These are phyloP conservation scores for Bradypus variegatus DNA, from an alignment of 2,797 vertebrate species.

Conservation along the genomic window DNA sequence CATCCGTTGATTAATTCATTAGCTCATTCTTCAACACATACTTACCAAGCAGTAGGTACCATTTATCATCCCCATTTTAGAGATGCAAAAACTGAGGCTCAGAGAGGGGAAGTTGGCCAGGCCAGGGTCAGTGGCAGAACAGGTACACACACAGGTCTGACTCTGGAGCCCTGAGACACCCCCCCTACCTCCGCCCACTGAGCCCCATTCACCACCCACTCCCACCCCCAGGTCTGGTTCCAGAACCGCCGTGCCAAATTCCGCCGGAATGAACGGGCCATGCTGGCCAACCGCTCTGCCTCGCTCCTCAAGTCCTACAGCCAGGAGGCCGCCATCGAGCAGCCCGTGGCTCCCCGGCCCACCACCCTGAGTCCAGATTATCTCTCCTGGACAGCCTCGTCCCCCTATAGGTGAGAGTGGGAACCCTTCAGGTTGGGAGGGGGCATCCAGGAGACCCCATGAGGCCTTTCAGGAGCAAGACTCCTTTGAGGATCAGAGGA, in stretches of 20 bases:
- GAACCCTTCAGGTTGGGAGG: rapidly evolving
- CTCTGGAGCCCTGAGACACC: not conserved
- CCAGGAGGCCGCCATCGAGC: slow-evolving; percentile 78
- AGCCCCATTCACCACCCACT: rapidly evolving
- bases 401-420: slow-evolving; percentile 75
- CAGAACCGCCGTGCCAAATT: slow-evolving; percentile 84
- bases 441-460: rapidly evolving
- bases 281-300: slow-evolving; percentile 77
- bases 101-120: not conserved
- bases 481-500: not conserved
- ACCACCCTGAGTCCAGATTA: slow-evolving; percentile 74
- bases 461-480: too few relatives aligned
- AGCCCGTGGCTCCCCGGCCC: slow-evolving; percentile 77
- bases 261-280: slow-evolving; percentile 78
- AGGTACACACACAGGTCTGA: not conserved
- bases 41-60: not conserved
- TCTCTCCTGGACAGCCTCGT: slow-evolving; percentile 77
- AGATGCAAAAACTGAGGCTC: not conserved
- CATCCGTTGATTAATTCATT: not conserved
- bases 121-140: not conserved
- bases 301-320: slow-evolving; percentile 79
- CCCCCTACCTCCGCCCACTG: not conserved
- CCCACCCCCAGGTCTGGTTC: slow-evolving; percentile 78
- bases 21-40: rapidly evolving
- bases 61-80: not conserved